These are phyloP conservation scores for Acanthisitta chloris DNA, from an alignment of 2,113 vertebrate genomes.

Conservation along the genomic window DNA sequence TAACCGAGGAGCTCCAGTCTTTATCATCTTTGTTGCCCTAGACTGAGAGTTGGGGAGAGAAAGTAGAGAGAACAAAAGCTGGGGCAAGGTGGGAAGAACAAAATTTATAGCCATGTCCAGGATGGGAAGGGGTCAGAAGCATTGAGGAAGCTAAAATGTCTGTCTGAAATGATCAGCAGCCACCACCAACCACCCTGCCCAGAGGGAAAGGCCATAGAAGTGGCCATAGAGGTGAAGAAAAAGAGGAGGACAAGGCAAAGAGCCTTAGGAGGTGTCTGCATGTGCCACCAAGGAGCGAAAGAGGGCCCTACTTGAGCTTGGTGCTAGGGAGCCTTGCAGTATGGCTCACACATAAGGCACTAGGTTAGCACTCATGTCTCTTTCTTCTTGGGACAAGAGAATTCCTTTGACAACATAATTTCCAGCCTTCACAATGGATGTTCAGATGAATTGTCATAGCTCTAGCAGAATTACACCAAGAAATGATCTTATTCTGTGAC, in stretches of 20 bases:
- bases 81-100: background rate
- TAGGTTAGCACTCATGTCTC: background rate
- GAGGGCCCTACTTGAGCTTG: background rate
- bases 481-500: background rate
- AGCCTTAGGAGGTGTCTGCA: background rate
- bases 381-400: background rate
- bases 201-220: background rate
- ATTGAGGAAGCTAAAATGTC: background rate
- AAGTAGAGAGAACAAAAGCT: background rate
- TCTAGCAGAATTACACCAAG: background rate
- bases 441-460: background rate
- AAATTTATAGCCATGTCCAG: background rate
- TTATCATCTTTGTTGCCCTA: no score
- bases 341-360: fast-evolving
- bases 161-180: background rate
- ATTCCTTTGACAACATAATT: background rate
- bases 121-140: background rate
- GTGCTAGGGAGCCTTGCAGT: background rate
- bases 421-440: background rate
- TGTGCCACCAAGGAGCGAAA: background rate
- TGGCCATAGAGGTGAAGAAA: background rate
- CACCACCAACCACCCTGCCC: background rate
- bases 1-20: no score
- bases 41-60: background rate
- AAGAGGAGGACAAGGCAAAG: background rate